A percentile compares a stretch with the other conserved stretches of the same genome.
phyloP scores from a whole-genome alignment of 2,888 invertebrate species.

The Arge pagana region DNA sequence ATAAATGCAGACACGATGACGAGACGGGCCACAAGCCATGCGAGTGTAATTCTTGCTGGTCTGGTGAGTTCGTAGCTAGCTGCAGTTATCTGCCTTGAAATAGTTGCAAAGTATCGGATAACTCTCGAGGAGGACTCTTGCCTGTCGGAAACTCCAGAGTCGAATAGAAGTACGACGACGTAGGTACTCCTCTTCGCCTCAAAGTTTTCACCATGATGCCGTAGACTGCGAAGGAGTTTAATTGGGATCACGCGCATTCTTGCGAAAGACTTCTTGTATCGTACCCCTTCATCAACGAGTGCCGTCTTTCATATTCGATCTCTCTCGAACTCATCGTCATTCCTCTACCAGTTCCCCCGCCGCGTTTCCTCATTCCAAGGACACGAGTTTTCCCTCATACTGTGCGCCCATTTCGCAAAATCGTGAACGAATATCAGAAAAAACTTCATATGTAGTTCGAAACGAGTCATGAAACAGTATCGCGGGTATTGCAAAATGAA shows the following conservation, averaged over 20 bases:
- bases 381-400: too few relatives aligned
- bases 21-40: constrained; percentile 3
- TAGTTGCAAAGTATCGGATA: constrained; percentile 14
- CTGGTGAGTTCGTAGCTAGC: constrained; percentile 3
- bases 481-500: too few relatives aligned
- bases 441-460: too few relatives aligned
- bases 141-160: constrained; percentile 13
- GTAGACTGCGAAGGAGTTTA: constrained; percentile 17
- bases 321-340: too few relatives aligned
- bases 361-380: too few relatives aligned
- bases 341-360: too few relatives aligned
- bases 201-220: constrained; percentile 16
- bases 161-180: neutral
- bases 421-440: too few relatives aligned
- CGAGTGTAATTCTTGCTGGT: constrained; percentile 12
- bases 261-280: too few relatives aligned
- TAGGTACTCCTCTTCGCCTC: constrained; percentile 6
- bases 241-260: constrained; percentile 19
- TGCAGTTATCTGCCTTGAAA: constrained; percentile 17
- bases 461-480: too few relatives aligned
- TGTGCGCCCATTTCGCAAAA: too few relatives aligned
- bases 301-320: neutral
- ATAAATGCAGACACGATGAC: neutral
- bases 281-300: too few relatives aligned
- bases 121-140: constrained; percentile 14